Evolutionary conservation across 2,113 vertebrate genomes (phyloP).

Genomic region (Nettapus auritus): DNA sequence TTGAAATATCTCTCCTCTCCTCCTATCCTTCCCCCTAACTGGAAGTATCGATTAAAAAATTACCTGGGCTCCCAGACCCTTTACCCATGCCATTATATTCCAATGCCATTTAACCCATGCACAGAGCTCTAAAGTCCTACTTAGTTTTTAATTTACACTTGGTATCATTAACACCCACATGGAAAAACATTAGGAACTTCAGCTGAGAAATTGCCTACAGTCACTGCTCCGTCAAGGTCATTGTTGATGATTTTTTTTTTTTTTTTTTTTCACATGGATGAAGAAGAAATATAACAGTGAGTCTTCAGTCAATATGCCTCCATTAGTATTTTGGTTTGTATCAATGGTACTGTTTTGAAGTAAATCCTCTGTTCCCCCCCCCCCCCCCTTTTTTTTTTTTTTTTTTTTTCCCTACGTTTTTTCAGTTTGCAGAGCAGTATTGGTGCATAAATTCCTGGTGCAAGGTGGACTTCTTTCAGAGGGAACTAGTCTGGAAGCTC

Average conservation of each 20-base stretch:
- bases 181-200: not conserved
- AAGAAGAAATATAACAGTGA: not conserved
- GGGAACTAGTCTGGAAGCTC: not conserved
- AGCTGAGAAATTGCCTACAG: not conserved
- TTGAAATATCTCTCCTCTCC: too few relatives aligned
- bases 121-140: too few relatives aligned
- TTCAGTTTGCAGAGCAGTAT: not conserved
- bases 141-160: too few relatives aligned
- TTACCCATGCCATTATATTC: too few relatives aligned
- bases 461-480: not conserved
- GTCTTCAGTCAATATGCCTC: not conserved
- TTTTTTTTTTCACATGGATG: not conserved
- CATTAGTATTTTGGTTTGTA: not conserved
- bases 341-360: not conserved
- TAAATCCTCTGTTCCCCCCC: fast-evolving
- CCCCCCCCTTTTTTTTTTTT: not conserved
- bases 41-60: too few relatives aligned
- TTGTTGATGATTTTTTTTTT: not conserved
- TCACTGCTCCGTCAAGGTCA: not conserved
- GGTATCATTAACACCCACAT: too few relatives aligned
- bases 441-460: not conserved
- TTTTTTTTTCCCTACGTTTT: not conserved
- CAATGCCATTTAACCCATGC: too few relatives aligned
- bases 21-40: too few relatives aligned
- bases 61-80: too few relatives aligned